Conservation (phyloP, 2,888 invertebrate species). For the Macaria liturata region DNA sequence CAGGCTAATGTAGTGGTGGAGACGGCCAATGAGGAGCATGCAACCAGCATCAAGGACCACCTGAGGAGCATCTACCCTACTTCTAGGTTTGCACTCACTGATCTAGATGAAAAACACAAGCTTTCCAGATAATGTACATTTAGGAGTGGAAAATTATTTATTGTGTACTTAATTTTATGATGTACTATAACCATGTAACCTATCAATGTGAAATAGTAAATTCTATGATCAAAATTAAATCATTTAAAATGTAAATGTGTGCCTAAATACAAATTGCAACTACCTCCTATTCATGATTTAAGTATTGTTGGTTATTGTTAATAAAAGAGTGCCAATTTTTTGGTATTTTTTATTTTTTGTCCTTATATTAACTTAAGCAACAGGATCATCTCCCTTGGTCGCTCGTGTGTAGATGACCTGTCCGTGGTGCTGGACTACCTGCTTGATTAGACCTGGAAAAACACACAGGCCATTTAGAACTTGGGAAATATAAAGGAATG, state of each 20-base stretch:
- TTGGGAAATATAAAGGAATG: neutral
- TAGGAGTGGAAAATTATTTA: no score
- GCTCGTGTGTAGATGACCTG: constrained; percentile 98
- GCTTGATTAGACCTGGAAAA: constrained; percentile 93
- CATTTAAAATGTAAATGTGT: no score
- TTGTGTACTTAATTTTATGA: no score
- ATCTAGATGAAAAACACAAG: constrained; percentile 62
- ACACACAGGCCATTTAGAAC: constrained; percentile 14
- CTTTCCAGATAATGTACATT: constrained; percentile 36
- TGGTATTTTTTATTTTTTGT: constrained; percentile 66
- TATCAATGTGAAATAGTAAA: no score
- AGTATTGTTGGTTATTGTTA: neutral
- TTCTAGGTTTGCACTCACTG: constrained; percentile 59
- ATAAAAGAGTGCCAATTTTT: constrained; percentile 17
- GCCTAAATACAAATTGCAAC: no score
- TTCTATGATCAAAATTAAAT: no score
- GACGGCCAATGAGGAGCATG: constrained; percentile 67
- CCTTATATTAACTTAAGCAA: constrained; percentile 84
- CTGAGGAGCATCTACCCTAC: constrained; percentile 61
- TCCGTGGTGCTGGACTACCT: constrained; percentile 97
- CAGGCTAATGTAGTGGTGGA: constrained; percentile 75
- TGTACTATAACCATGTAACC: no score
- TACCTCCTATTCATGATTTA: no score
- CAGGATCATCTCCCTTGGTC: constrained; percentile 96
- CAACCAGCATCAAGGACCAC: constrained; percentile 58